phyloP scores from a whole-genome alignment of 1,140 invertebrate genomes.

The Drosophila tropicalis region DNA sequence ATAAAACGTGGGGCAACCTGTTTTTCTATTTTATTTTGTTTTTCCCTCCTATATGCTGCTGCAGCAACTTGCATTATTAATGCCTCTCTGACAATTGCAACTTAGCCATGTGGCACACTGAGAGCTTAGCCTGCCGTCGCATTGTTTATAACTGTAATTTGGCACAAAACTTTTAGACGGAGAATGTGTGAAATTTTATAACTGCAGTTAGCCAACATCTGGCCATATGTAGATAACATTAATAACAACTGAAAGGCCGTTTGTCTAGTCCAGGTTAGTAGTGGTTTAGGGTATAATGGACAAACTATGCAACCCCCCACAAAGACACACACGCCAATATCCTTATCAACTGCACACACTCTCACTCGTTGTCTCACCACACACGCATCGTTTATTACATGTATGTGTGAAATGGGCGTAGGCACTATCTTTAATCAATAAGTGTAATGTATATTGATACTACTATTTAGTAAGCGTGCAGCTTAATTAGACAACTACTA shows the following conservation, averaged over 20 bases:
- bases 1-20: slow-evolving; percentile 44
- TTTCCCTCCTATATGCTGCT: neutral
- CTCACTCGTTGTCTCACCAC: neutral
- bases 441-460: slow-evolving; percentile 23
- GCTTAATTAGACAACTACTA: slow-evolving; percentile 8
- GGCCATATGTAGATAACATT: slow-evolving; percentile 42
- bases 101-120: slow-evolving; percentile 33
- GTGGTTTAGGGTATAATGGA: neutral
- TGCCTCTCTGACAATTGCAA: slow-evolving; percentile 54
- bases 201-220: slow-evolving; percentile 27
- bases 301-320: slow-evolving; percentile 3
- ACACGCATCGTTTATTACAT: neutral
- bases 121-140: slow-evolving; percentile 26
- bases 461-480: slow-evolving; percentile 12
- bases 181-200: slow-evolving; percentile 36
- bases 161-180: slow-evolving; percentile 36
- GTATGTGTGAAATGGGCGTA: neutral
- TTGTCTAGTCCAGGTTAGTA: neutral
- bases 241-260: slow-evolving; percentile 34
- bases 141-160: slow-evolving; percentile 64
- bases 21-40: neutral
- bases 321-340: neutral
- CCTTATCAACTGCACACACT: slow-evolving; percentile 2
- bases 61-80: slow-evolving; percentile 53
- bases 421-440: slow-evolving; percentile 18